Evolutionary conservation across 2,888 invertebrate genomes (phyloP).

Genomic region (Peribatodes rhomboidaria): DNA sequence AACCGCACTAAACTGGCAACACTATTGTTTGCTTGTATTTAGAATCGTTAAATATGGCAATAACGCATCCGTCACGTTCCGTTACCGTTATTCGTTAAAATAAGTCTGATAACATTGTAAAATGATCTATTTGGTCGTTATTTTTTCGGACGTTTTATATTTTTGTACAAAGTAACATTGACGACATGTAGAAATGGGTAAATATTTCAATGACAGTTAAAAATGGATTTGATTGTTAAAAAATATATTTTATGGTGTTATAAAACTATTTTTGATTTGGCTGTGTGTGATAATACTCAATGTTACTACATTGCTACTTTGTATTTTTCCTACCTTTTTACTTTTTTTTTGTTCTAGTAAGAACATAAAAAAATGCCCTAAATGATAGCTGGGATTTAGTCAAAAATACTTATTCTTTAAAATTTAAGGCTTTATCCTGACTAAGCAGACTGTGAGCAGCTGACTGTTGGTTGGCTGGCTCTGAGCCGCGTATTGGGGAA

Average conservation of each 20-base stretch:
- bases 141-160: constrained; percentile 48
- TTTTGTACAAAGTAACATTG: constrained; percentile 38
- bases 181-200: constrained; percentile 14
- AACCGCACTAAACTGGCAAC: constrained; percentile 71
- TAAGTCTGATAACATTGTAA: constrained; percentile 63
- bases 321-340: too few relatives aligned
- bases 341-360: too few relatives aligned
- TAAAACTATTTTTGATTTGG: constrained; percentile 19
- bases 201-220: constrained; percentile 11
- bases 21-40: constrained; percentile 76
- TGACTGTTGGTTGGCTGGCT: too few relatives aligned
- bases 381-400: too few relatives aligned
- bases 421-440: too few relatives aligned
- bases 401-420: too few relatives aligned
- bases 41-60: constrained; percentile 79
- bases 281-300: too few relatives aligned
- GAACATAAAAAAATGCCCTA: too few relatives aligned
- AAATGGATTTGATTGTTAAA: constrained; percentile 24
- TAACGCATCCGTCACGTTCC: constrained; percentile 74
- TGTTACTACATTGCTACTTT: too few relatives aligned
- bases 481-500: too few relatives aligned
- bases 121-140: constrained; percentile 60
- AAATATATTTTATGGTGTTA: constrained; percentile 26
- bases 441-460: too few relatives aligned
- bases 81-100: constrained; percentile 67